Evolutionary conservation across 2,113 vertebrate species (phyloP).

Genomic region (Gadus macrocephalus): DNA sequence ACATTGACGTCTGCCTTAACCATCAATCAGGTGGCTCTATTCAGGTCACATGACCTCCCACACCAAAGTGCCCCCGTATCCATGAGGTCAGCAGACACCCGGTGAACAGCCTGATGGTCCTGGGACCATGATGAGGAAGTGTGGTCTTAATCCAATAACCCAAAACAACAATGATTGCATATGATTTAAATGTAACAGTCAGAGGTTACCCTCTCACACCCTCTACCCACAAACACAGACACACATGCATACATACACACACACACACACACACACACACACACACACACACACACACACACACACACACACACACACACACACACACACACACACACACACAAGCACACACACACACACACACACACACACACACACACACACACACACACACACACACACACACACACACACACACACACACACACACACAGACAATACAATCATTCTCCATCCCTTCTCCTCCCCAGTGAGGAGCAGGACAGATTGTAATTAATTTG

Average conservation of each 20-base stretch:
- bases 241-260: neutral
- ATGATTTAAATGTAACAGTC: too few relatives aligned
- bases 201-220: neutral
- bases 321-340: neutral
- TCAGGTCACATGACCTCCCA: too few relatives aligned
- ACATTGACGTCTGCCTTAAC: too few relatives aligned
- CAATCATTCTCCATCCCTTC: slow-evolving; percentile 46
- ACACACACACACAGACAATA: neutral
- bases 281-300: neutral
- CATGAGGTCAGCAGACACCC: too few relatives aligned
- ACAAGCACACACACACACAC: neutral
- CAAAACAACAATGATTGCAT: too few relatives aligned
- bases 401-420: neutral
- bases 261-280: neutral
- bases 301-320: neutral
- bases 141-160: too few relatives aligned
- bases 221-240: too few relatives aligned
- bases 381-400: neutral
- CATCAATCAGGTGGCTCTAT: too few relatives aligned
- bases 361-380: neutral
- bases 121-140: too few relatives aligned
- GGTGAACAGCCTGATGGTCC: too few relatives aligned
- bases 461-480: slow-evolving; percentile 65
- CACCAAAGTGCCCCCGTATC: too few relatives aligned
- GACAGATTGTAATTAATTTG: slow-evolving; percentile 79